Evolutionary conservation across 2,113 vertebrate species (phyloP).

Genomic region (Nycticorax nycticorax): DNA sequence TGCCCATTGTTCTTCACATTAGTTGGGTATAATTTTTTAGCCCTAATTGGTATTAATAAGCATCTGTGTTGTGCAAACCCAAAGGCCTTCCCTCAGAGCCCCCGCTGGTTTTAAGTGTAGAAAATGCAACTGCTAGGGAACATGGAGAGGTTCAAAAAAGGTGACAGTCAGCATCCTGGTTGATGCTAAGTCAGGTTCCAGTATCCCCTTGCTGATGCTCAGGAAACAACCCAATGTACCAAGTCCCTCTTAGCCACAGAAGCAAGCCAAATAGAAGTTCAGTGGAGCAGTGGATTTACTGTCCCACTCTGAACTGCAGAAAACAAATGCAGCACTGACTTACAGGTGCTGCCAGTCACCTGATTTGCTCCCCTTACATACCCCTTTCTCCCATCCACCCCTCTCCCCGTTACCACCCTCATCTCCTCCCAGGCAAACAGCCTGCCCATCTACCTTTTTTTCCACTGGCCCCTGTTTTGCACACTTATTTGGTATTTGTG

Average conservation of each 20-base stretch:
- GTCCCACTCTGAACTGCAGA: not conserved
- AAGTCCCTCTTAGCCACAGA: not conserved
- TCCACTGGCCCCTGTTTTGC: not conserved
- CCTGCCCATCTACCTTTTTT: not conserved
- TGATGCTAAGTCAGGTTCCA: not conserved
- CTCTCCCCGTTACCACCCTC: not conserved
- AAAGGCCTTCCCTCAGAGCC: not conserved
- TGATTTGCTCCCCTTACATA: not conserved
- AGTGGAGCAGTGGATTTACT: no score
- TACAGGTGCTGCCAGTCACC: fast-evolving
- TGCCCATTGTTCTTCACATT: not conserved
- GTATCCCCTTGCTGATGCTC: not conserved
- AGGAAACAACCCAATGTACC: not conserved
- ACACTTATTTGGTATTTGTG: not conserved
- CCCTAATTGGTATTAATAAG: not conserved
- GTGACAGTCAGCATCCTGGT: not conserved
- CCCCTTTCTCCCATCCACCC: not conserved
- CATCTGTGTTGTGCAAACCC: not conserved
- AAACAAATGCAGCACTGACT: not conserved
- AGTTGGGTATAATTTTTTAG: not conserved
- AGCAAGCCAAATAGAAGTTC: not conserved
- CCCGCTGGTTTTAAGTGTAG: not conserved
- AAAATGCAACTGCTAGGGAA: not conserved
- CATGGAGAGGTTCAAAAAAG: not conserved
- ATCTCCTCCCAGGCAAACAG: not conserved